Conservation (phyloP, 2,888 invertebrate genomes). For the Lobophora halterata region DNA sequence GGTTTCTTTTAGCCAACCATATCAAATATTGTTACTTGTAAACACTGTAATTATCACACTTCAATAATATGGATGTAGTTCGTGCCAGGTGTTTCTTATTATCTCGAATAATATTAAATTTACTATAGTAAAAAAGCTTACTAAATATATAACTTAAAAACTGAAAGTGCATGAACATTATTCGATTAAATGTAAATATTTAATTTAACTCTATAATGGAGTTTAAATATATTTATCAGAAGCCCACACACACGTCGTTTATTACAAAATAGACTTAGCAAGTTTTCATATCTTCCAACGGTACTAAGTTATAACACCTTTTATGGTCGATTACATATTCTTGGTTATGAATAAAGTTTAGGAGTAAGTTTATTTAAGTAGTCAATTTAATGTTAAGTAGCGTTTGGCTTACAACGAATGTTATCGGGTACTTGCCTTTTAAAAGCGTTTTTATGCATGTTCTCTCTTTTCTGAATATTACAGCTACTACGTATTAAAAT, state of each 20-base stretch:
- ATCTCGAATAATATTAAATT: no score
- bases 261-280: conserved; percentile 4
- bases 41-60: no score
- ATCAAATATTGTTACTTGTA: no score
- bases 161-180: background rate
- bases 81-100: background rate
- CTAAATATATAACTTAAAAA: no score
- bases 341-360: conserved; percentile 12
- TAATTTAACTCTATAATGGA: background rate
- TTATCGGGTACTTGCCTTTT: no score
- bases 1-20: background rate
- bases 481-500: no score
- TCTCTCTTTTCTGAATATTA: no score
- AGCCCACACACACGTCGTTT: conserved; percentile 8
- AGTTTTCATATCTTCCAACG: conserved; percentile 7
- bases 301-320: conserved; percentile 9
- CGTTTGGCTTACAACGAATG: no score
- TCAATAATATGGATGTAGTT: no score
- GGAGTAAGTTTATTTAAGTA: conserved; percentile 9
- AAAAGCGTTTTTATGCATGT: no score
- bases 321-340: conserved; percentile 14
- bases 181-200: background rate
- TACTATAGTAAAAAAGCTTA: no score
- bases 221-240: background rate
- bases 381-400: no score